Evolutionary conservation across 2,113 vertebrate genomes (phyloP).

Genomic region (Brachyhypopomus gauderio): DNA sequence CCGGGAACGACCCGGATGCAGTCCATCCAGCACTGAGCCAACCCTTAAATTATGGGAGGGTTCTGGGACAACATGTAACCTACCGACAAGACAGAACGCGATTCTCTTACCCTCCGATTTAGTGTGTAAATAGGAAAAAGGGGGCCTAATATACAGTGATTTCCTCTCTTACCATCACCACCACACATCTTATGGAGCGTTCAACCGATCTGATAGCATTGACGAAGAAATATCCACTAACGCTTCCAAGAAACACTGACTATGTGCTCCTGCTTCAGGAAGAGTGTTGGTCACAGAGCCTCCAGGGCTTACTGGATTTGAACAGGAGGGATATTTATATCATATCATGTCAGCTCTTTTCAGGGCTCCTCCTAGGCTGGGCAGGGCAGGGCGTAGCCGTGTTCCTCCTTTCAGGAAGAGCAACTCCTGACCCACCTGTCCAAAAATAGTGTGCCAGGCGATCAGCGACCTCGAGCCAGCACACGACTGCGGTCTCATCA

Average conservation of each 20-base stretch:
- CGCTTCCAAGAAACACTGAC: neutral
- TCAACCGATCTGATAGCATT: neutral
- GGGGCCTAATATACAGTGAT: neutral
- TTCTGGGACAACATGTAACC: neutral
- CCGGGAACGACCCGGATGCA: neutral
- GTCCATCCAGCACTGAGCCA: neutral
- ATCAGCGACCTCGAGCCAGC: neutral
- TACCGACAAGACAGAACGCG: neutral
- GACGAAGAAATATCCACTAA: neutral
- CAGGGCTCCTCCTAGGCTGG: constrained; percentile 14
- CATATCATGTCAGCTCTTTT: constrained; percentile 29
- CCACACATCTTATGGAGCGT: neutral
- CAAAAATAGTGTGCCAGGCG: constrained; percentile 17
- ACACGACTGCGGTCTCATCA: neutral
- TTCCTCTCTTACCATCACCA: neutral
- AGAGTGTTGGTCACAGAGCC: neutral
- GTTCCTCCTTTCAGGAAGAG: constrained; percentile 21
- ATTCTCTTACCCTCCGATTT: neutral
- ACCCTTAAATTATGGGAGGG: neutral
- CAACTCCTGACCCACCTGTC: constrained; percentile 9
- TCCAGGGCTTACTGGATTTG: constrained; percentile 1
- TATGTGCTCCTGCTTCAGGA: neutral
- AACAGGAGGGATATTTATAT: constrained; percentile 14
- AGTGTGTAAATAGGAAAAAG: neutral
- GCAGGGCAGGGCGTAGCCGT: neutral